Conservation (phyloP, 2,113 vertebrate genomes). For the Notothenia coriiceps region DNA sequence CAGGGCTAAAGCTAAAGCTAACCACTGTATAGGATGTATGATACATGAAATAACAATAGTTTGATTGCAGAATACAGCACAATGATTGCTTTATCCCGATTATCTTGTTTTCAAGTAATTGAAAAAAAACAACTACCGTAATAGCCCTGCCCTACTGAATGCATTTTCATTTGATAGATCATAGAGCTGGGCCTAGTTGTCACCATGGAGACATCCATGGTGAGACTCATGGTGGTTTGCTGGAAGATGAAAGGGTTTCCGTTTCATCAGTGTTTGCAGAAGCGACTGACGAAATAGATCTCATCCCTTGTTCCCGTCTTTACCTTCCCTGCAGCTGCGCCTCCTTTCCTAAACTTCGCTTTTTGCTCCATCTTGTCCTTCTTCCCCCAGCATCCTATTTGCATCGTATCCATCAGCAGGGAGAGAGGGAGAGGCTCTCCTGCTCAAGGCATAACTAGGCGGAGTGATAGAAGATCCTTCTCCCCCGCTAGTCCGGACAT, state of each 20-base stretch:
- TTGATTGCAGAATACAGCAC: too few species aligned
- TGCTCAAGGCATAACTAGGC: slow-evolving; percentile 51
- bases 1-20: too few species aligned
- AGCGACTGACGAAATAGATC: slow-evolving; percentile 49
- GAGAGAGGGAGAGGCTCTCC: slow-evolving; percentile 16
- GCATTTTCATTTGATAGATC: slow-evolving; percentile 12
- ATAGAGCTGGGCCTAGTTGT: slow-evolving; percentile 16
- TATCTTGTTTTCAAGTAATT: too few species aligned
- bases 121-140: too few species aligned
- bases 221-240: slow-evolving; percentile 24
- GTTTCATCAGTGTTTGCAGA: slow-evolving; percentile 37
- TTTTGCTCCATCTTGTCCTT: slow-evolving; percentile 8
- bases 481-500: slow-evolving; percentile 27
- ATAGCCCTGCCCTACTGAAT: not conserved
- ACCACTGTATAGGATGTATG: too few species aligned
- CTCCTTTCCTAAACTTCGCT: slow-evolving; percentile 12
- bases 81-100: too few species aligned
- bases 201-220: slow-evolving; percentile 15
- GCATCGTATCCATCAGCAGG: slow-evolving; percentile 57
- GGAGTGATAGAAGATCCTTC: slow-evolving; percentile 51
- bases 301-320: slow-evolving; percentile 29
- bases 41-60: too few species aligned
- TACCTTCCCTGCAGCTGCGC: slow-evolving; percentile 48
- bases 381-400: slow-evolving; percentile 59
- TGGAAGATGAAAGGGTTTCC: slow-evolving; percentile 36